Conservation (phyloP, 2,888 invertebrate species). For the Dione vanillae region DNA sequence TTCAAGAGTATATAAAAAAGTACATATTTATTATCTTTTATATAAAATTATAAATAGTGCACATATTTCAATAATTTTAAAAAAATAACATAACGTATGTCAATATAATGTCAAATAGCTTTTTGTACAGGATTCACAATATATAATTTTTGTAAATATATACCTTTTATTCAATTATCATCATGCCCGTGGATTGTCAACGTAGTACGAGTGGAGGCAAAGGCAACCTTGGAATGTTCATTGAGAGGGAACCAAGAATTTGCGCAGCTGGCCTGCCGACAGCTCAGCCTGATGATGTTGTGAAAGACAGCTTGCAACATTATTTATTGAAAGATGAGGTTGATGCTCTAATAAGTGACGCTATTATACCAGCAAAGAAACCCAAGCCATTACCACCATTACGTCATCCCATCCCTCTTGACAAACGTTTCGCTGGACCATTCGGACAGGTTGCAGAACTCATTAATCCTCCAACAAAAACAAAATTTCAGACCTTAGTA, state of each 20-base stretch:
- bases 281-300: conserved; percentile 61
- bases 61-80: neutral
- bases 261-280: conserved; percentile 73
- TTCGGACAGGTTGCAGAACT: conserved; percentile 57
- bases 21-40: no score
- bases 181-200: conserved; percentile 63
- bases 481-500: conserved; percentile 68
- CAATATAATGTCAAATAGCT: conserved; percentile 27
- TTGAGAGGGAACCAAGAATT: conserved; percentile 66
- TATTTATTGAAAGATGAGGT: conserved; percentile 71
- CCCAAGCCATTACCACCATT: conserved; percentile 61
- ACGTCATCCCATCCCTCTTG: conserved; percentile 60
- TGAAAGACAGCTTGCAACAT: conserved; percentile 61
- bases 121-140: neutral
- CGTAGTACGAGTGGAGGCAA: conserved; percentile 69
- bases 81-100: neutral
- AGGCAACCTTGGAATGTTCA: conserved; percentile 69
- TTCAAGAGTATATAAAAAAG: no score
- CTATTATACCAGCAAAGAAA: conserved; percentile 63
- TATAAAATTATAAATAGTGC: no score
- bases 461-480: conserved; percentile 64
- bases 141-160: conserved; percentile 2
- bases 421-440: conserved; percentile 62
- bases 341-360: conserved; percentile 68
- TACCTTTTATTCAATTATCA: conserved; percentile 7